Base-by-base conservation (phyloP, 2,113 vertebrate species). In the Thunnus thynnus region DNA sequence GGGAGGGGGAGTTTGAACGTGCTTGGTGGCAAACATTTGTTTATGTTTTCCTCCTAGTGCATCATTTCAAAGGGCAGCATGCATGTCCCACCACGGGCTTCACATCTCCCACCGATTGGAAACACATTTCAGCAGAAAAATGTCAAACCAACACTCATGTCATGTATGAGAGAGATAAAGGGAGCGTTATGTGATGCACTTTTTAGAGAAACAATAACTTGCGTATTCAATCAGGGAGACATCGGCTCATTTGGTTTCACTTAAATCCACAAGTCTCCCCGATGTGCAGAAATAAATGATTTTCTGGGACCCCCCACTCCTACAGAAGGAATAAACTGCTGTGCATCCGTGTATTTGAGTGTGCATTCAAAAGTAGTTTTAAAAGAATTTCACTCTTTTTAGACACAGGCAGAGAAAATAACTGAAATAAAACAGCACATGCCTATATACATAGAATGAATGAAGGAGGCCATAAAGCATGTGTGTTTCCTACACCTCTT, bases 1-100 rank as follows among this genome's bases (percentile, higher is more conserved):
- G 80, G 62, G 25, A 9, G 74, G 83, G 67, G 76, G 72, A 72
- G 67, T 74, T 81, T 83, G 87, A 94, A 92, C 93, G 91, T 92
- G 93, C 94, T 94, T 93, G 92, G 94, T 95, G 95, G 93, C 91
- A 88, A 93, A 94, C 93, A 93, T 94, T 94, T 95, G 92, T 94
- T 93, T 93, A 85, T 92, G 91, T 94, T 94, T 94, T 94, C 82
- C 84, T 75, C 78, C 87, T 88, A 82, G 92, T 92, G 91, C 89
- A 90, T 91, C 54, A 63, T 93, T 94, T 95, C 92, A 95, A 94
- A 95, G 92, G 55, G 85, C 87, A 68, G 85, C 73, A 5, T 88
- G 90, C 80, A 72, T 82, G 89, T 89, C 85, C 83, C 86, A 88
- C 70, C 74, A 75, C 55, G 76, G 86, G 84, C 81, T 85, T 82